These are phyloP conservation scores for Dreissena rostriformis DNA, from an alignment of 1,140 invertebrate species.

Conservation along the genomic window DNA sequence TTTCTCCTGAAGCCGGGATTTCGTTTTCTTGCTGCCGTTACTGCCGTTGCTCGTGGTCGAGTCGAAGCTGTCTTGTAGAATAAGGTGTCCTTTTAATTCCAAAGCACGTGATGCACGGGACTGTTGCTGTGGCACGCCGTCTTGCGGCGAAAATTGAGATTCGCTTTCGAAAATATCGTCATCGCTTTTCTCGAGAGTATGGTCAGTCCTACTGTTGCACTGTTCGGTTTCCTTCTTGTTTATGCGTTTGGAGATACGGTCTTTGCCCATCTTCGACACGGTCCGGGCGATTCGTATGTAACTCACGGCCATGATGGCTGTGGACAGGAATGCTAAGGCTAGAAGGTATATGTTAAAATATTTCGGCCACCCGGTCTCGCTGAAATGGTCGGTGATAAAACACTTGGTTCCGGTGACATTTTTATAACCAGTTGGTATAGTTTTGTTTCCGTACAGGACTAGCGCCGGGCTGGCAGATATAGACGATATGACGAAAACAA, in stretches of 20 bases:
- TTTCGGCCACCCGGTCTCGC: conserved; percentile 16
- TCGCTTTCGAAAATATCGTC: background rate
- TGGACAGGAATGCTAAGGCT: conserved; percentile 29
- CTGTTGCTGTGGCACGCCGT: background rate
- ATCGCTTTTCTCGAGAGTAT: background rate
- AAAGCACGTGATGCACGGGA: background rate
- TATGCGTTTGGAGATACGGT: conserved; percentile 23
- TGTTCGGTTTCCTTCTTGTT: background rate
- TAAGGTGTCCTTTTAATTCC: background rate
- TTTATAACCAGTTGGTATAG: conserved; percentile 19
- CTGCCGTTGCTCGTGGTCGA: background rate
- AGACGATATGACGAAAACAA: conserved; percentile 20
- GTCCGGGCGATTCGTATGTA: conserved; percentile 40
- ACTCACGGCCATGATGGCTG: conserved; percentile 19
- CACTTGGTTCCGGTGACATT: conserved; percentile 18
- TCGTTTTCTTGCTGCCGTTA: background rate
- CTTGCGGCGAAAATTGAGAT: background rate
- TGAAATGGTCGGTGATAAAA: conserved; percentile 39
- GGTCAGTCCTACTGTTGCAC: background rate
- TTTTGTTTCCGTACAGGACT: conserved; percentile 32
- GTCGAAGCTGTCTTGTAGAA: background rate
- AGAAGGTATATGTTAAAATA: conserved; percentile 49
- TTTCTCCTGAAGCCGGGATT: background rate
- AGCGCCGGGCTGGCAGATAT: conserved; percentile 26
- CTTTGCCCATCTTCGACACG: conserved; percentile 47